Evolutionary conservation across 2,797 vertebrate genomes (phyloP).

Genomic region (Coilia nasus): DNA sequence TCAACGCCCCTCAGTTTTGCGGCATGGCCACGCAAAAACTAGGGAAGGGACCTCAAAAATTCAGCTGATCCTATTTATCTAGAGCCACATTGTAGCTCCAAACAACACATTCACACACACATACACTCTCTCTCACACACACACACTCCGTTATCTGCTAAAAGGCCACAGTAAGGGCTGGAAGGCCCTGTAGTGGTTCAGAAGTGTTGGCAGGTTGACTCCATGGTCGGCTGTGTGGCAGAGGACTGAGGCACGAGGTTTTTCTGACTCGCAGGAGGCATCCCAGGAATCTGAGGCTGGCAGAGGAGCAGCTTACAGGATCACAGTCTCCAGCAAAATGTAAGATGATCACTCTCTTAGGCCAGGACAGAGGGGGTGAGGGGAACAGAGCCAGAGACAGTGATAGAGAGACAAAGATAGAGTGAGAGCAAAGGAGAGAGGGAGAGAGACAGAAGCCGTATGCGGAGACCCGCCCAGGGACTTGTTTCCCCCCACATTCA

Average conservation of each 20-base stretch:
- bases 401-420: slow-evolving; percentile 29
- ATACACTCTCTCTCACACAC: slow-evolving; percentile 52
- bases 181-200: slow-evolving; percentile 64
- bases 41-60: slow-evolving; percentile 26
- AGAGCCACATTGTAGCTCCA: slow-evolving; percentile 48
- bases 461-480: neutral
- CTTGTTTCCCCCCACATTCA: neutral
- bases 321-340: slow-evolving; percentile 72
- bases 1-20: slow-evolving; percentile 67
- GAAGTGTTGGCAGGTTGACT: slow-evolving; percentile 65
- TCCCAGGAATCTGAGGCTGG: slow-evolving; percentile 86
- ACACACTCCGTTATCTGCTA: slow-evolving; percentile 36
- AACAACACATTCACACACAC: slow-evolving; percentile 47
- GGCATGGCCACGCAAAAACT: slow-evolving; percentile 49
- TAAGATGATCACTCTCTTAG: slow-evolving; percentile 71
- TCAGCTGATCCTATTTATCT: slow-evolving; percentile 15
- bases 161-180: slow-evolving; percentile 62
- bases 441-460: slow-evolving; percentile 17
- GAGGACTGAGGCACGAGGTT: slow-evolving; percentile 59
- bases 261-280: slow-evolving; percentile 80
- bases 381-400: slow-evolving; percentile 5
- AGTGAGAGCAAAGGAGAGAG: slow-evolving; percentile 31
- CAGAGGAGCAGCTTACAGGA: slow-evolving; percentile 67
- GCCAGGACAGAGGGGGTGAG: slow-evolving; percentile 45
- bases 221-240: slow-evolving; percentile 76